Base-by-base conservation (phyloP, 2,113 vertebrate genomes). In the Prunella himalayana region DNA sequence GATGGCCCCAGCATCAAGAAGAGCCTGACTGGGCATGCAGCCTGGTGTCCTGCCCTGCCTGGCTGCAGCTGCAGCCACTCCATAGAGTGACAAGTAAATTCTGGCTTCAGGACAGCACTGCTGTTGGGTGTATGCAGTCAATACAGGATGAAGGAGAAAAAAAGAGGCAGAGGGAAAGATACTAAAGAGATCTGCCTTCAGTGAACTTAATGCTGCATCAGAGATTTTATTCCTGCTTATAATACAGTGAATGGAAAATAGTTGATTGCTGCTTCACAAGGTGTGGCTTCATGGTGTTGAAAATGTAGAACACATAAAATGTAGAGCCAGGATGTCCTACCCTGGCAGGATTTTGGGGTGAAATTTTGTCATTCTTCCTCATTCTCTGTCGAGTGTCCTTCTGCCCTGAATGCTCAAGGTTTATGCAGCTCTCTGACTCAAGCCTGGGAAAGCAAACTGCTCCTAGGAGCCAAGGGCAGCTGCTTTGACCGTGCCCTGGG, bases 1-100 rank as follows among this genome's bases (percentile, higher is more conserved):
- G 45, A 56, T 35, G 6, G 15, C 56, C 78, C 28, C n/a, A 27
- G 53, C 39, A n/a, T 3, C 12, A 23, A n/a, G 49, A 22, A 72
- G 39, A 45, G 19, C 9, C 59, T 0, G 1, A 16, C 13, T 6
- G 7, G n/a, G 3, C 3, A 5, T 17, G n/a, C 44, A 69, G 24
- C 21, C 63, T 44, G 33, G 7, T 4, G 10, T 51, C 53, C 31
- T 80, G 61, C 50, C 33, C 30, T 37, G 25, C 33, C 64, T 18
- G 41, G 20, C 47, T 68, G 28, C 53, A 71, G 30, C 68, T 57
- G 83, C 39, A 75, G 44, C 51, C 3, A 4, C 45, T 69, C 35
- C 2, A 1, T 6, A 16, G 44, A 82, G 68, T 12, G 54, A 80
- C 30, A 23, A 63, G 18, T 13, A 23, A 80, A 30, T 86, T 88